Percentiles rank a stretch among this genome's conserved stretches.
These are phyloP conservation scores for Leptoteleia sp. DNA, from an alignment of 1,140 invertebrate species.

Conservation along the genomic window DNA sequence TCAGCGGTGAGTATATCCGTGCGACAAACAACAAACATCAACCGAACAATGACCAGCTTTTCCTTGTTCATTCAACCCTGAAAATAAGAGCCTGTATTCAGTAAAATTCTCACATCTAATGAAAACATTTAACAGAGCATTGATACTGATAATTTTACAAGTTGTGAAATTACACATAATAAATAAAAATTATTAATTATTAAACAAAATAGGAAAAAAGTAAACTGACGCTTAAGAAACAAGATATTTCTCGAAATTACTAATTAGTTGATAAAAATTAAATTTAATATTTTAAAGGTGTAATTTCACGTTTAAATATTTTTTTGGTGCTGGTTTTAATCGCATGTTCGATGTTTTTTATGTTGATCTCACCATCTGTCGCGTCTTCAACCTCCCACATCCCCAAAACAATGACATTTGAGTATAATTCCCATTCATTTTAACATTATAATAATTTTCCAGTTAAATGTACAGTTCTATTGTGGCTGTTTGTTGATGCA, in stretches of 20 bases:
- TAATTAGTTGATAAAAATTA: too few species aligned
- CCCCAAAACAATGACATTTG: too few species aligned
- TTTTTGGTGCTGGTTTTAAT: slow-evolving; percentile 52
- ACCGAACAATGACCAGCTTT: slow-evolving; percentile 11
- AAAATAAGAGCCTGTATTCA: slow-evolving; percentile 1
- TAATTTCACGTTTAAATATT: slow-evolving; percentile 25
- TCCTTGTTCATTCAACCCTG: slow-evolving; percentile 1
- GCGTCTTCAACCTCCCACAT: slow-evolving; percentile 1
- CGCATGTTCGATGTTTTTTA: slow-evolving; percentile 54
- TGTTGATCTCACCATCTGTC: slow-evolving; percentile 50
- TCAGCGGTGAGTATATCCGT: slow-evolving; percentile 75
- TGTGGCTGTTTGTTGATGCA: too few species aligned
- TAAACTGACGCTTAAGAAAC: too few species aligned
- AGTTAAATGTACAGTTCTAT: too few species aligned
- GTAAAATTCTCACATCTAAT: slow-evolving; percentile 6
- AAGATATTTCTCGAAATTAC: too few species aligned
- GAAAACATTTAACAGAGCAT: slow-evolving; percentile 12
- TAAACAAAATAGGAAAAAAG: too few species aligned
- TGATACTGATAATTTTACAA: slow-evolving; percentile 21
- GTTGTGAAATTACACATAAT: slow-evolving; percentile 13
- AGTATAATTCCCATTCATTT: too few species aligned
- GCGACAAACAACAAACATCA: slow-evolving; percentile 25
- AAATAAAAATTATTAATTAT: background rate
- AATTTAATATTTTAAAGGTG: background rate
- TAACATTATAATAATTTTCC: too few species aligned